These are phyloP conservation scores for Amphipoea lucens DNA, from an alignment of 2,888 invertebrate genomes.

Conservation along the genomic window DNA sequence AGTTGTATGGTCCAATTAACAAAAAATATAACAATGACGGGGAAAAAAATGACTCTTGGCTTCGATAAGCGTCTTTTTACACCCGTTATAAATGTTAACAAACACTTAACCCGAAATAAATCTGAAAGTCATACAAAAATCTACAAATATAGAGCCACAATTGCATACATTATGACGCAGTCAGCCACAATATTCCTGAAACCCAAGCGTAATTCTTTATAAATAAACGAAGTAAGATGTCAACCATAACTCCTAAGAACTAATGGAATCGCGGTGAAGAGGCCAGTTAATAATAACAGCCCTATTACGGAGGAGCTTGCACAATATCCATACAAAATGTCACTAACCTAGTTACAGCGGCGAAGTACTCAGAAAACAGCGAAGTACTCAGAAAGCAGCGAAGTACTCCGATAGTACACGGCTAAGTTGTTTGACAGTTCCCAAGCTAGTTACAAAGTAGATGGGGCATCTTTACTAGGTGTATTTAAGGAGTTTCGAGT, in stretches of 20 bases:
- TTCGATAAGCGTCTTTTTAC: neutral
- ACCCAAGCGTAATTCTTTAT: neutral
- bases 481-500: conserved; percentile 23
- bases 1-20: neutral
- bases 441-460: conserved; percentile 39
- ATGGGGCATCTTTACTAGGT: conserved; percentile 15
- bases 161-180: neutral
- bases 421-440: conserved; percentile 43
- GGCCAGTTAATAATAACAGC: conserved; percentile 34
- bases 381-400: neutral
- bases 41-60: neutral
- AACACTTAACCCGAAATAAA: neutral
- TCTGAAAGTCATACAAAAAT: neutral
- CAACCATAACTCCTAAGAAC: conserved; percentile 32
- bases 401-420: conserved; percentile 3
- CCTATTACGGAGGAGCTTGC: conserved; percentile 44
- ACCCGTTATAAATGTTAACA: conserved; percentile 12
- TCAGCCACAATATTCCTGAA: neutral
- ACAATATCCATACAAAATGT: conserved; percentile 52
- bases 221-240: conserved; percentile 25
- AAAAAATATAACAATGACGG: neutral
- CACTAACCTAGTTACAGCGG: conserved; percentile 43
- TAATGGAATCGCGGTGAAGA: conserved; percentile 41
- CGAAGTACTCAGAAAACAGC: neutral
- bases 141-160: neutral